Evolutionary conservation across 53 echinoderm and acorn worm species (phyloP), one percentile per base, ranked within the genome.

Genomic region (Pentamera pediparva): DNA sequence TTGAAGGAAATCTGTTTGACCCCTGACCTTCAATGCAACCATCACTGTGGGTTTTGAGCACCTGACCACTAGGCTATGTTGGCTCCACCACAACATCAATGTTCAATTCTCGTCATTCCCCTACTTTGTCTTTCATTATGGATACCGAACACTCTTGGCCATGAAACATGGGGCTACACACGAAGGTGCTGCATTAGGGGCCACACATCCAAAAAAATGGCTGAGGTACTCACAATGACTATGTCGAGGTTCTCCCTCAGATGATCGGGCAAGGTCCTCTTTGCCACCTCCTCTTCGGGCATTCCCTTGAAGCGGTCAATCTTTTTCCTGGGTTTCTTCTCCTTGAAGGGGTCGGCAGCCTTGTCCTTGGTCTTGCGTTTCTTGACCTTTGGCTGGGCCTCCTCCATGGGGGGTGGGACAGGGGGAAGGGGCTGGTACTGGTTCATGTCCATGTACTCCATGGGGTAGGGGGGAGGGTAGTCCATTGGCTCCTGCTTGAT

Each of bases 251-350:
- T 84, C 50, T 86, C 87, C 11, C 73, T 63, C 65, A 98, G 76
- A 61, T 87, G 86, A 72, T 98, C 98, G 9, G 91, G 91, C 33
- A 98, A 69, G 6, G 91, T 89, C 35, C 98, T 71, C 76, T 98
- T 98, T 21, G 86, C 88, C 24, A 98, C 98, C 78, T 98, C 98
- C 47, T 98, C 98, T 69, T 98, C 98, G 0, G 98, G 89, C 81
- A 89, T 92, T 9, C 91, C 98, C 61, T 92, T 87, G 71, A 98
- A 98, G 25, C 98, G 73, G 61, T 98, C 98, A 39, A 96, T 85
- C 60, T 98, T 98, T 61, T 89, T 78, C 51, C 91, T 78, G 0
- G 92, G 92, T 45, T 98, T 98, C 85, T 98, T 98, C 78, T 88
- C 98, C 60, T 92, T 92, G 74, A 92, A 78, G 62, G 85, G 88